Percentiles rank a stretch among this genome's conserved stretches.
Evolutionary conservation across 2,113 vertebrate genomes (phyloP).

Genomic region (Mastomys natalensis): DNA sequence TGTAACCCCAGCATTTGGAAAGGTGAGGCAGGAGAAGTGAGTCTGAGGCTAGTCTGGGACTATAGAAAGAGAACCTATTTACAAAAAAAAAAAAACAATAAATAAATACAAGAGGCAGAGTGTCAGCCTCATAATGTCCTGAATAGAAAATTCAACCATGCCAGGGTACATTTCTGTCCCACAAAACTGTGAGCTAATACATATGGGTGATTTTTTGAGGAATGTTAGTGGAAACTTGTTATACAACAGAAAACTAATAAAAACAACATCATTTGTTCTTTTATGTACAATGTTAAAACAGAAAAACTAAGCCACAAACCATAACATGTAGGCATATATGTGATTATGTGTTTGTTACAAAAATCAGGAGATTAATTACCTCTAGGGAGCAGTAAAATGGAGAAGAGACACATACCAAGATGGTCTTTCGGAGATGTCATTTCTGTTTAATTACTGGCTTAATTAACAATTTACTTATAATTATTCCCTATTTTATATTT

Average conservation of each 20-base stretch:
- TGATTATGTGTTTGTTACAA: neutral
- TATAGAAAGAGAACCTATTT: neutral
- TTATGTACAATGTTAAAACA: conserved; percentile 41
- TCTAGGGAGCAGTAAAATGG: neutral
- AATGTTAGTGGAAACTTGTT: conserved; percentile 4
- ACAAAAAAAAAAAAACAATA: neutral
- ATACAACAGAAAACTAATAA: conserved; percentile 38
- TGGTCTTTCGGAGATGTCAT: conserved; percentile 29
- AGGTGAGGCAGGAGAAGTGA: neutral
- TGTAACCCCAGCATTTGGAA: neutral
- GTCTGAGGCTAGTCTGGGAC: neutral
- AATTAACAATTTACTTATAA: conserved; percentile 35
- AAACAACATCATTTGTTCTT: neutral
- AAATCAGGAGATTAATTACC: conserved; percentile 49
- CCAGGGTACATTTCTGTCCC: neutral
- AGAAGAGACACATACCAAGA: conserved; percentile 27
- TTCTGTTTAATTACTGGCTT: conserved; percentile 52
- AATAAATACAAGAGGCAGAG: neutral
- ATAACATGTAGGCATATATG: neutral
- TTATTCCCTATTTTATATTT: conserved; percentile 34
- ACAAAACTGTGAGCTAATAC: neutral
- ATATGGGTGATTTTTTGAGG: neutral
- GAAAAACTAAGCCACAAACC: conserved; percentile 39
- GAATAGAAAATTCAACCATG: neutral
- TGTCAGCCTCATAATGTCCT: neutral